Conservation (phyloP, 2,113 vertebrate species). For the Clarias batrachus region DNA sequence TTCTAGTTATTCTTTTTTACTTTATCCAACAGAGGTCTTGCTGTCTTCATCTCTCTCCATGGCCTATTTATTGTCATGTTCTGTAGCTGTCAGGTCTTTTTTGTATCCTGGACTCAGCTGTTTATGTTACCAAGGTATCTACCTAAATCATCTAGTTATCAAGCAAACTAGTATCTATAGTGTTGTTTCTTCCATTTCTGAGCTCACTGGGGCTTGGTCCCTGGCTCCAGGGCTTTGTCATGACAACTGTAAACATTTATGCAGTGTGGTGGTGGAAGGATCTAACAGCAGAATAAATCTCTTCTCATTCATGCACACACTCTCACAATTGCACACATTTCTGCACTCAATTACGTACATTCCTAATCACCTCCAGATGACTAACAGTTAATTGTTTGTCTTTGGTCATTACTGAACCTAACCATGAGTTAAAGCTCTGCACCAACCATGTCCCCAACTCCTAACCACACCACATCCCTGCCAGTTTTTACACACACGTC, state of each 20-base stretch:
- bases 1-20: background rate
- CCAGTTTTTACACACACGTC: too few relatives aligned
- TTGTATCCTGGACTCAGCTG: background rate
- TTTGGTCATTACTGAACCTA: background rate
- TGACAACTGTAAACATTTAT: slow-evolving; percentile 53
- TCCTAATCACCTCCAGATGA: background rate
- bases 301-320: background rate
- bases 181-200: slow-evolving; percentile 1
- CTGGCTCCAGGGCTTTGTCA: slow-evolving; percentile 27
- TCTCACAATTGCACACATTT: background rate
- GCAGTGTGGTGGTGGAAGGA: slow-evolving; percentile 25
- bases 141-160: background rate
- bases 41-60: background rate
- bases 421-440: background rate
- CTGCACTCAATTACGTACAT: background rate
- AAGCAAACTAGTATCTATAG: slow-evolving; percentile 24
- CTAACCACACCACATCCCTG: background rate
- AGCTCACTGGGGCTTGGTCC: slow-evolving; percentile 18
- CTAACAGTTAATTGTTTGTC: background rate
- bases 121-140: background rate
- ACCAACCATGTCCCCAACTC: background rate
- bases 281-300: slow-evolving; percentile 11
- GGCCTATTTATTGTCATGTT: too few relatives aligned
- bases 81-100: background rate
- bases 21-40: background rate